Conservation (phyloP, 2,888 invertebrate species). For the Eucriotettix oculatus region DNA sequence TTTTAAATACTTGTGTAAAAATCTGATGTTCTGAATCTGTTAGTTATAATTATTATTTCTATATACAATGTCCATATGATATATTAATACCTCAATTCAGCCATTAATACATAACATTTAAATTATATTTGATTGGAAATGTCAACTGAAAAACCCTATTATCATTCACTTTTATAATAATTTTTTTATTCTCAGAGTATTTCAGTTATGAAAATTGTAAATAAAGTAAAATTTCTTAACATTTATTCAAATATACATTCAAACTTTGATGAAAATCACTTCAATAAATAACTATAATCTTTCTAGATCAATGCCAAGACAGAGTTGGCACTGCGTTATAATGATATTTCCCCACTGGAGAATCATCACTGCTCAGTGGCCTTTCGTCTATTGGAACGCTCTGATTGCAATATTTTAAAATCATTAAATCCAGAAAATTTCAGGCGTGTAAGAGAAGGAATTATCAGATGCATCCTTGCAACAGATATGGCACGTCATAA, state of each 20-base stretch:
- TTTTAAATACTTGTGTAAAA: too few species aligned
- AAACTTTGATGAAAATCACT: neutral
- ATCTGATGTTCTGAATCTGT: too few species aligned
- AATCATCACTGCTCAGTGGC: constrained; percentile 77
- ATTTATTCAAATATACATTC: neutral
- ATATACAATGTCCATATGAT: too few species aligned
- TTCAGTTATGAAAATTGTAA: too few species aligned
- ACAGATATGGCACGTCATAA: constrained; percentile 69
- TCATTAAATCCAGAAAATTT: constrained; percentile 33
- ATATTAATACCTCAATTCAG: neutral
- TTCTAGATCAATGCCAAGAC: constrained; percentile 61
- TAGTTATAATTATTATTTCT: too few species aligned
- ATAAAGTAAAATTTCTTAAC: neutral
- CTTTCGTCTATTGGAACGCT: constrained; percentile 60
- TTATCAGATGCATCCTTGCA: constrained; percentile 59
- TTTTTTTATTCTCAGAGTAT: neutral
- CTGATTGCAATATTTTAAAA: constrained; percentile 64
- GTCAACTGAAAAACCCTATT: neutral
- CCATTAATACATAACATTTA: neutral
- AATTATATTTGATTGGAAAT: neutral
- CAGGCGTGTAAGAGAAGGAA: constrained; percentile 53
- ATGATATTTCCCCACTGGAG: constrained; percentile 71
- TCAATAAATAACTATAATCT: neutral
- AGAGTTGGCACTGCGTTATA: constrained; percentile 65
- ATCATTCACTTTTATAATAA: neutral